phyloP scores from a whole-genome alignment of 1,140 invertebrate species.

The Dermatophagoides farinae region DNA sequence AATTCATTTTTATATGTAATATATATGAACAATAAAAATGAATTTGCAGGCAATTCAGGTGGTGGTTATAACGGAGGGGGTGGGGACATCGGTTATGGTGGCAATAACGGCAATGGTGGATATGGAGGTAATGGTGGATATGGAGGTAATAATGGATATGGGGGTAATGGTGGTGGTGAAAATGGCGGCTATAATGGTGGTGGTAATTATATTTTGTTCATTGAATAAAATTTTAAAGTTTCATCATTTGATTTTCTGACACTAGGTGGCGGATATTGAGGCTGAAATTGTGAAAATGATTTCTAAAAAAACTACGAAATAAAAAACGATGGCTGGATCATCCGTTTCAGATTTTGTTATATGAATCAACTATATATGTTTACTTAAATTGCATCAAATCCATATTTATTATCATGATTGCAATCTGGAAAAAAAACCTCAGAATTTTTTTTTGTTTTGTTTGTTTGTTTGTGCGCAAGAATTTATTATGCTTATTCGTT shows the following conservation, averaged over 20 bases:
- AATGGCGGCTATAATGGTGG: not conserved
- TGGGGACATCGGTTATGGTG: not conserved
- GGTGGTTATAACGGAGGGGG: not conserved
- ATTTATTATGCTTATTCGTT: too few species aligned
- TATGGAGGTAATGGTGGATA: not conserved
- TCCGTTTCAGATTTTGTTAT: too few species aligned
- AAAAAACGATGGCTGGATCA: not conserved
- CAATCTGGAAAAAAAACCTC: too few species aligned
- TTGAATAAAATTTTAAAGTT: not conserved
- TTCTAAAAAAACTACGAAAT: not conserved
- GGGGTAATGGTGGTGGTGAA: not conserved
- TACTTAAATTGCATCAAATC: too few species aligned
- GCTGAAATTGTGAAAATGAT: not conserved
- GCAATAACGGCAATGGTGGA: not conserved
- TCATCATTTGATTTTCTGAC: not conserved
- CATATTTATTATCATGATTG: too few species aligned
- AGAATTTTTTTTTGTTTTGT: too few species aligned
- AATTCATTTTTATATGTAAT: not conserved
- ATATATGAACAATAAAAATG: not conserved
- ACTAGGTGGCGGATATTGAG: not conserved
- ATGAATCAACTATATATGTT: too few species aligned
- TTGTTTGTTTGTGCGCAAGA: too few species aligned
- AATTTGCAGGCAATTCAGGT: not conserved
- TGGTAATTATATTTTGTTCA: not conserved
- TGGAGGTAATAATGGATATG: not conserved